Conservation (phyloP, 2,888 invertebrate genomes). For the Acholoe squamosa region DNA sequence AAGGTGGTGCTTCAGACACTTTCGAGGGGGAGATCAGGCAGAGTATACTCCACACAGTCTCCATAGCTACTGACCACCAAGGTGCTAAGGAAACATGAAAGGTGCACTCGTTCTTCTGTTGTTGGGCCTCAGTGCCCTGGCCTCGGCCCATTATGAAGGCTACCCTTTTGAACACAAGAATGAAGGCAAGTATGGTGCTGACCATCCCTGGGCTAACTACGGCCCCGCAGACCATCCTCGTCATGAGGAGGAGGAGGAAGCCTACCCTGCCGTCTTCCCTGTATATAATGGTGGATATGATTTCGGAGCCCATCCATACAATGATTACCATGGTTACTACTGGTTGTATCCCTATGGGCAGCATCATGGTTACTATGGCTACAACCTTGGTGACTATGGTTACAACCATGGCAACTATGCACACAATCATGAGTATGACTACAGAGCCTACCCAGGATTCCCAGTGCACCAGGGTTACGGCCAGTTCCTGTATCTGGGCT, state of each 20-base stretch:
- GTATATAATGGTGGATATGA: too few relatives aligned
- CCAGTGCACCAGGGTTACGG: background rate
- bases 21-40: too few relatives aligned
- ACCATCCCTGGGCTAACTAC: background rate
- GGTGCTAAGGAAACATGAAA: too few relatives aligned
- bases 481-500: background rate
- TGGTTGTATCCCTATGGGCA: background rate
- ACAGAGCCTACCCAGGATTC: background rate
- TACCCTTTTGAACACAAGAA: constrained; percentile 28
- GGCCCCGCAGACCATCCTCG: background rate
- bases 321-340: background rate
- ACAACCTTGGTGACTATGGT: background rate
- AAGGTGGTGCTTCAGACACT: too few relatives aligned
- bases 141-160: constrained; percentile 23
- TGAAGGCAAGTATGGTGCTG: background rate
- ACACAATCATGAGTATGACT: background rate
- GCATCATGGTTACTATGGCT: background rate
- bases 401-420: background rate
- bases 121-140: constrained; percentile 24
- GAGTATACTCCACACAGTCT: background rate
- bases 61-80: too few relatives aligned
- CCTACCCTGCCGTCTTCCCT: background rate
- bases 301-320: background rate
- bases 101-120: background rate
- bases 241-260: background rate